Evolutionary conservation across 1,140 invertebrate species (phyloP).

Genomic region (Leptestheria dahalacensis): DNA sequence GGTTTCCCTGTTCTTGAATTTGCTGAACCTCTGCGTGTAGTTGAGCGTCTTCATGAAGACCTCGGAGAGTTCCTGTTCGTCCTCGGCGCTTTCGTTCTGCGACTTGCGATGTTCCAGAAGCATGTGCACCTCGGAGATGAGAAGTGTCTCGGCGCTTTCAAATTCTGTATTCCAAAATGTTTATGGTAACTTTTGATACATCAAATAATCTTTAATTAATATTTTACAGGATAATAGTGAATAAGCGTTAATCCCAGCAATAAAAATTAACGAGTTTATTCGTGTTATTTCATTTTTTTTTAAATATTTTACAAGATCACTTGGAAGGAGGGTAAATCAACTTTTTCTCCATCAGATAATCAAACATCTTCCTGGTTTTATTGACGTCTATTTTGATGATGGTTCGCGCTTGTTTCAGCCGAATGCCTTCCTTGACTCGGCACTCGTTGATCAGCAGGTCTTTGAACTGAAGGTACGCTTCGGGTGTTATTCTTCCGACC

Average conservation of each 20-base stretch:
- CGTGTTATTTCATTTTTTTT: too few species aligned
- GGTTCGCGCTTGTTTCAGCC: constrained; percentile 58
- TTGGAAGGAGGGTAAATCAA: constrained; percentile 40
- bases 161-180: too few species aligned
- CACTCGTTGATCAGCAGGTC: constrained; percentile 55
- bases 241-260: neutral
- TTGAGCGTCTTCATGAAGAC: constrained; percentile 96
- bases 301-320: neutral
- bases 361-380: constrained; percentile 78
- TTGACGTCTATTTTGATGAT: constrained; percentile 86
- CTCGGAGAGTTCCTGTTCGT: constrained; percentile 95
- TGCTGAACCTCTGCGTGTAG: constrained; percentile 88
- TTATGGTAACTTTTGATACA: too few species aligned
- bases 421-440: constrained; percentile 47
- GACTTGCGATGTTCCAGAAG: constrained; percentile 90
- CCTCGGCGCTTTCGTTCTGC: constrained; percentile 94
- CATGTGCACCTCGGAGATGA: constrained; percentile 98
- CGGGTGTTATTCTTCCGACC: constrained; percentile 49
- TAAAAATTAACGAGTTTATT: too few species aligned
- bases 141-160: constrained; percentile 91
- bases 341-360: constrained; percentile 56
- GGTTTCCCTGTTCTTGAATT: constrained; percentile 97
- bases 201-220: too few species aligned
- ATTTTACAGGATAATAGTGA: too few species aligned
- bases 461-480: constrained; percentile 61